Evolutionary conservation across 2,888 invertebrate species (phyloP).

Genomic region (Latheticus oryzae): DNA sequence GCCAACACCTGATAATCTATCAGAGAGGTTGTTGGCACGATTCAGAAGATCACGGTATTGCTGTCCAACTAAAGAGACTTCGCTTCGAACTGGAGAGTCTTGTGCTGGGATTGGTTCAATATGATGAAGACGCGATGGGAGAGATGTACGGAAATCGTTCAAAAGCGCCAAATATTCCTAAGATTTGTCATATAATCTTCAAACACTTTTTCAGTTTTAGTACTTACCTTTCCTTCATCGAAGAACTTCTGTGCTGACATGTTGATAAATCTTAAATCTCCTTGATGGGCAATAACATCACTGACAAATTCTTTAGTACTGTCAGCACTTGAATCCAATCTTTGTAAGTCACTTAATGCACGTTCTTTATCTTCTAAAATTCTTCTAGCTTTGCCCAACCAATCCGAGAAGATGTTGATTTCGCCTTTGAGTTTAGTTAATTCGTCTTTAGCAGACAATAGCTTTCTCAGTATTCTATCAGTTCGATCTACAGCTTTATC

Average conservation of each 20-base stretch:
- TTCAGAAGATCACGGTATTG: slow-evolving; percentile 85
- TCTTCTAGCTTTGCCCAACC: slow-evolving; percentile 86
- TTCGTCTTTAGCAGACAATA: slow-evolving; percentile 86
- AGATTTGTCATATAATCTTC: slow-evolving; percentile 40
- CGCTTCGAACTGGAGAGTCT: slow-evolving; percentile 80
- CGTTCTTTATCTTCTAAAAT: slow-evolving; percentile 88
- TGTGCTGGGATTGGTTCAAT: slow-evolving; percentile 77
- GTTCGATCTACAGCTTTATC: slow-evolving; percentile 85
- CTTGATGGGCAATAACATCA: slow-evolving; percentile 95
- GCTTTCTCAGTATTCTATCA: slow-evolving; percentile 79
- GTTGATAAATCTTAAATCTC: slow-evolving; percentile 93
- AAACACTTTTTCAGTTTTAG: too few species aligned
- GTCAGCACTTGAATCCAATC: slow-evolving; percentile 78
- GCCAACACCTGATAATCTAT: slow-evolving; percentile 83
- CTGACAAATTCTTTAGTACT: slow-evolving; percentile 90
- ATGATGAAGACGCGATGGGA: slow-evolving; percentile 86
- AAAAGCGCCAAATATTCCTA: slow-evolving; percentile 84
- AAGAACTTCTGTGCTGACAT: slow-evolving; percentile 97
- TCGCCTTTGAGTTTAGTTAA: slow-evolving; percentile 89
- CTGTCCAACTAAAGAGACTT: slow-evolving; percentile 81
- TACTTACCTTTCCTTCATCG: slow-evolving; percentile 87
- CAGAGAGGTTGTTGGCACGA: slow-evolving; percentile 85
- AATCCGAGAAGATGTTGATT: slow-evolving; percentile 81
- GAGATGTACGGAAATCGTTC: slow-evolving; percentile 87
- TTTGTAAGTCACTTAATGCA: slow-evolving; percentile 80